Evolutionary conservation across 2,797 vertebrate species (phyloP).

Genomic region (Intellagama lesueurii): DNA sequence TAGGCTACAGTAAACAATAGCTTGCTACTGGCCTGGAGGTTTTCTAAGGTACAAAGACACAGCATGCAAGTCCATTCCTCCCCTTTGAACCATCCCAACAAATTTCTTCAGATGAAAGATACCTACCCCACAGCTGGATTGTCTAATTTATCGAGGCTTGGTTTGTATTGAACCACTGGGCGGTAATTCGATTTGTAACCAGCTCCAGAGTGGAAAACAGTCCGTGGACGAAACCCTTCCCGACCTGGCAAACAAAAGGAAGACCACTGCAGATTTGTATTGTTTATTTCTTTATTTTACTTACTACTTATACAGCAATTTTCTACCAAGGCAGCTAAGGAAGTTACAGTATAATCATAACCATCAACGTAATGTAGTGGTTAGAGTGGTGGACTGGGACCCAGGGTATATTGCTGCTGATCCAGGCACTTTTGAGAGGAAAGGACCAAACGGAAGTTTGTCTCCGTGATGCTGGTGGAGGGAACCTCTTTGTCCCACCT

Average conservation of each 20-base stretch:
- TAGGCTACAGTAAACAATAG: neutral
- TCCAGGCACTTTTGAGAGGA: neutral
- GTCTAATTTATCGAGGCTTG: constrained; percentile 49
- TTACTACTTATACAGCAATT: neutral
- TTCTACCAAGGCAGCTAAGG: neutral
- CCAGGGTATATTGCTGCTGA: neutral
- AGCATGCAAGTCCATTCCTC: neutral
- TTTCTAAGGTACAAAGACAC: too few species aligned
- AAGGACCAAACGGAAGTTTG: neutral
- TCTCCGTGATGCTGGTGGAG: neutral
- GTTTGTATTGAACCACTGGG: constrained; percentile 31
- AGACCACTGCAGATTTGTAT: neutral
- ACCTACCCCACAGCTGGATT: constrained; percentile 61
- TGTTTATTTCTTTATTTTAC: neutral
- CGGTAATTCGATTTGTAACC: constrained; percentile 73
- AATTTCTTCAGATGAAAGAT: fast-evolving
- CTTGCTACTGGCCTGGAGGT: neutral
- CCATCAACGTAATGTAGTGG: too few species aligned
- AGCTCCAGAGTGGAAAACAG: constrained; percentile 34
- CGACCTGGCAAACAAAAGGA: constrained; percentile 50
- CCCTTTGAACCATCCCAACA: neutral
- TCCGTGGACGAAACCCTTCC: constrained; percentile 56
- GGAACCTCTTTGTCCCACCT: too few species aligned
- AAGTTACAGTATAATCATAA: neutral
- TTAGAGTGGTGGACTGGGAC: too few species aligned